Conservation (phyloP, 1,140 invertebrate species). For the Heterodera carotae region DNA sequence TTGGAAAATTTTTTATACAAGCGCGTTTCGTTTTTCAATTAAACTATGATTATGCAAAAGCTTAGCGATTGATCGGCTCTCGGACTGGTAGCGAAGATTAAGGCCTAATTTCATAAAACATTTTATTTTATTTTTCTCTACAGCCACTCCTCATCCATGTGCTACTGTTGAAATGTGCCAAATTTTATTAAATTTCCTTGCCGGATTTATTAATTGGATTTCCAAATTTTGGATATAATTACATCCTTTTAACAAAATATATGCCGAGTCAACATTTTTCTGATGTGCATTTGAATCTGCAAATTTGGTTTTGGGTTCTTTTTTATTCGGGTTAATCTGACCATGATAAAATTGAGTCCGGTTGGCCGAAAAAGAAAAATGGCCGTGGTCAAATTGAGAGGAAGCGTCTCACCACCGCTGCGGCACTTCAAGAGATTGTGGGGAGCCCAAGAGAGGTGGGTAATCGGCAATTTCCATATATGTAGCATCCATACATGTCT, state of each 20-base stretch:
- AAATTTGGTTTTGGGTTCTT: background rate
- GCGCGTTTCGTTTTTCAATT: too few relatives aligned
- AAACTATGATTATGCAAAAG: too few relatives aligned
- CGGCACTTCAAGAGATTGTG: too few relatives aligned
- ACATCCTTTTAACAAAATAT: too few relatives aligned
- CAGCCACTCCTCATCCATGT: too few relatives aligned
- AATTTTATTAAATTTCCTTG: background rate
- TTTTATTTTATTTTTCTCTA: background rate
- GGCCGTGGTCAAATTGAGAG: background rate
- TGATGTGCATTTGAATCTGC: too few relatives aligned
- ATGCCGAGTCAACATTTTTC: too few relatives aligned
- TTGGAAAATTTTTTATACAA: too few relatives aligned
- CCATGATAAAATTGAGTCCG: background rate
- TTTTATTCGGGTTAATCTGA: background rate
- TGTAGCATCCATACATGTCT: too few relatives aligned
- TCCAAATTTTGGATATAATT: background rate
- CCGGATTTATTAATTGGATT: background rate
- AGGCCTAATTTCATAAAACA: too few relatives aligned
- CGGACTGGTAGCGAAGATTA: too few relatives aligned
- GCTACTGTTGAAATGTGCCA: background rate
- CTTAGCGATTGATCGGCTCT: too few relatives aligned
- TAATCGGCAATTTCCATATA: background rate
- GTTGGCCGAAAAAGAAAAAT: background rate
- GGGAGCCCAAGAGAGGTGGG: background rate
- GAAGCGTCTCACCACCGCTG: background rate